Evolutionary conservation across 92 coral and sea anemone genomes (phyloP).

Genomic region (Epizoanthus scotinus): DNA sequence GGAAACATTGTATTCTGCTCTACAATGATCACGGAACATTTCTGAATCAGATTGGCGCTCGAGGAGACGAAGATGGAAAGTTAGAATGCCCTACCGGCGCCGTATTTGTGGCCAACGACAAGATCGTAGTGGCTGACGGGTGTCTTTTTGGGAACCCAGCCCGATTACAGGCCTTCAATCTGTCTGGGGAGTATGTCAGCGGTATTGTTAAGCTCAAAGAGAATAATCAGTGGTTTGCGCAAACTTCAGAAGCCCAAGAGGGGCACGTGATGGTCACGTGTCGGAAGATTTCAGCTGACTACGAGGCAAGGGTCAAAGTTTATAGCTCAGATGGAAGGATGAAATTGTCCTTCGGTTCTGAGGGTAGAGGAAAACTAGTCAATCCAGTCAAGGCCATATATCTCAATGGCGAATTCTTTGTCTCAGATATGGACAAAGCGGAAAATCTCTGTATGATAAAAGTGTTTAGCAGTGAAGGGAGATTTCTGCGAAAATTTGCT

Average conservation of each 20-base stretch:
- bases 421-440: conserved; percentile 77
- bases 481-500: conserved; percentile 68
- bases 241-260: conserved; percentile 36
- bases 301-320: conserved; percentile 79
- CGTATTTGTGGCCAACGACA: conserved; percentile 47
- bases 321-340: conserved; percentile 65
- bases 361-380: conserved; percentile 64
- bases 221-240: conserved; percentile 78
- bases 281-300: conserved; percentile 60
- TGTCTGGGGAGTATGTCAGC: conserved; percentile 64
- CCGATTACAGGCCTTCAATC: conserved; percentile 73
- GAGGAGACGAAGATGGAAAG: conserved; percentile 65
- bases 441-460: conserved; percentile 76
- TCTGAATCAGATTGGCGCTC: conserved; percentile 53
- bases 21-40: conserved; percentile 69
- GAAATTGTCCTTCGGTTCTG: conserved; percentile 68
- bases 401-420: conserved; percentile 68
- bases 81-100: conserved; percentile 82
- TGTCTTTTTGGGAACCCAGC: conserved; percentile 82
- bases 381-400: conserved; percentile 67
- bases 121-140: conserved; percentile 71
- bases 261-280: conserved; percentile 73
- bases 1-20: conserved; percentile 61
- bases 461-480: conserved; percentile 68
- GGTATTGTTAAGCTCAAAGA: conserved; percentile 54